Percentiles rank a stretch among this genome's conserved stretches.
phyloP scores from a whole-genome alignment of 2,797 vertebrate genomes.

The Botia almorhae region DNA sequence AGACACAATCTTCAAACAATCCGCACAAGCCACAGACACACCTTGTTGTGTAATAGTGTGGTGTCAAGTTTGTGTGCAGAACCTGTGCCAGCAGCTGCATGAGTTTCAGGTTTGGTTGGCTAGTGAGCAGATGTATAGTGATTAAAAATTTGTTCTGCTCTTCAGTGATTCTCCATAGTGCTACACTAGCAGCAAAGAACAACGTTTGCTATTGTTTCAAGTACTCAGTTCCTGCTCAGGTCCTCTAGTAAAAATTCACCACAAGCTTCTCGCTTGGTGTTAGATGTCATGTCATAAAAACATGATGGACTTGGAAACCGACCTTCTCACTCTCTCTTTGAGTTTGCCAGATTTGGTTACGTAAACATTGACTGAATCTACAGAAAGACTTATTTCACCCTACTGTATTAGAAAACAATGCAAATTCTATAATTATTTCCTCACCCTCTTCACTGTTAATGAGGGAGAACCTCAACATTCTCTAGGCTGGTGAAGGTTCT shows the following conservation, averaged over 20 bases:
- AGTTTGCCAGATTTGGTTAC: background rate
- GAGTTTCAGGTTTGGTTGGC: constrained; percentile 36
- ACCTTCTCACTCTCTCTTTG: background rate
- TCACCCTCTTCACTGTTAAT: constrained; percentile 42
- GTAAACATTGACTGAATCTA: constrained; percentile 2
- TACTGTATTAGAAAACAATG: too few relatives aligned
- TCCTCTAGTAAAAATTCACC: constrained; percentile 16
- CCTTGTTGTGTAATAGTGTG: constrained; percentile 15
- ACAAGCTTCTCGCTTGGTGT: constrained; percentile 35
- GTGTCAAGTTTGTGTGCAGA: constrained; percentile 36
- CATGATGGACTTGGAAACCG: constrained; percentile 15
- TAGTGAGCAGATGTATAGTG: constrained; percentile 21
- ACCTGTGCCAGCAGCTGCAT: constrained; percentile 33
- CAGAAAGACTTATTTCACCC: background rate
- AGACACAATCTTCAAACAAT: background rate
- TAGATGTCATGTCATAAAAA: constrained; percentile 36
- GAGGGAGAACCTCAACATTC: constrained; percentile 38
- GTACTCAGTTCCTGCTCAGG: constrained; percentile 39
- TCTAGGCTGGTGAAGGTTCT: constrained; percentile 9
- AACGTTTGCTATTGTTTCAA: constrained; percentile 31
- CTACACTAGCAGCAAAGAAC: constrained; percentile 30
- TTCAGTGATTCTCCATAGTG: constrained; percentile 15
- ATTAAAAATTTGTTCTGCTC: constrained; percentile 44
- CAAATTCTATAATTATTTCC: too few relatives aligned
- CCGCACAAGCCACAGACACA: constrained; percentile 19